Evolutionary conservation across 2,797 vertebrate species (phyloP).

Genomic region (Lagorchestes hirsutus): DNA sequence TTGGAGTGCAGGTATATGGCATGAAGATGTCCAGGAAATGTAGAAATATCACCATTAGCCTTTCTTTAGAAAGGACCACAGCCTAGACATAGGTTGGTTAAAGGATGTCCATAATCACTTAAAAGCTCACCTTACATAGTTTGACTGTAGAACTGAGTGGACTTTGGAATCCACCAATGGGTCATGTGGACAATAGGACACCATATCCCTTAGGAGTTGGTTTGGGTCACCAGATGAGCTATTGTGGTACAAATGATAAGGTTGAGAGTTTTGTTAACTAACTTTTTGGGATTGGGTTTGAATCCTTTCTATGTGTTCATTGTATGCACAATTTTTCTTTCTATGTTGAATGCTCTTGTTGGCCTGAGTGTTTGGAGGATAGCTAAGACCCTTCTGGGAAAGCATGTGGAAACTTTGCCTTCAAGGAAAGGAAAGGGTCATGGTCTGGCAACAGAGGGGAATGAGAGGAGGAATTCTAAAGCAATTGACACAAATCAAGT

Average conservation of each 20-base stretch:
- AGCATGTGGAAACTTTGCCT: slow-evolving; percentile 28
- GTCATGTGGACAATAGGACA: background rate
- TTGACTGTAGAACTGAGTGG: background rate
- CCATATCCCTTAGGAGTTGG: background rate
- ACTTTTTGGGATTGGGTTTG: background rate
- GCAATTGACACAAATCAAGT: slow-evolving; percentile 54
- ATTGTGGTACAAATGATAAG: background rate
- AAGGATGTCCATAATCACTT: background rate
- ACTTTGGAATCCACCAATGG: background rate
- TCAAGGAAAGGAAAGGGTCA: slow-evolving; percentile 29
- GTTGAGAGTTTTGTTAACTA: background rate
- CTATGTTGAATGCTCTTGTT: background rate
- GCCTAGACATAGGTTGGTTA: background rate
- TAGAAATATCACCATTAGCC: background rate
- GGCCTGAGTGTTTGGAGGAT: background rate
- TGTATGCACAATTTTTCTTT: background rate
- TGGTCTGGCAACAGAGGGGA: slow-evolving; percentile 24
- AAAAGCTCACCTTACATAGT: background rate
- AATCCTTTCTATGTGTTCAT: background rate
- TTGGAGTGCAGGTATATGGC: background rate
- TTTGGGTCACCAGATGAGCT: background rate
- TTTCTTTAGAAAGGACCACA: background rate
- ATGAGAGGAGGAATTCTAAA: slow-evolving; percentile 60
- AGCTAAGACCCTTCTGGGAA: background rate
- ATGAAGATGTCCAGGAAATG: background rate